Base-by-base conservation (phyloP, 2,113 vertebrate species). In the Siniperca knerii region DNA sequence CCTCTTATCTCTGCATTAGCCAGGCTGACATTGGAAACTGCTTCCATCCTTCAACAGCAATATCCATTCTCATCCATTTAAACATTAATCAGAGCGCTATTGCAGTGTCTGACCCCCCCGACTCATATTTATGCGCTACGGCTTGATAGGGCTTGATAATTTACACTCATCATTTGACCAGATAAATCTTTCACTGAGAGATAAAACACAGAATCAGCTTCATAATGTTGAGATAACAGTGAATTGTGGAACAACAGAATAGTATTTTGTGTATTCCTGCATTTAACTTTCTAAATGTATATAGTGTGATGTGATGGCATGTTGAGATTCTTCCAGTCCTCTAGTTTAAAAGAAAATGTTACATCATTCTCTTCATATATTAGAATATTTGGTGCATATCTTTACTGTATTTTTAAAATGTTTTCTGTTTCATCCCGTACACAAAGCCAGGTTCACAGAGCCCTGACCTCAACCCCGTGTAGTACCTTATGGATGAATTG, bases 71-170 rank as follows among this genome's bases (percentile, higher is more conserved):
- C 44, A 0, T 58, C 60, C 81, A 62, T 76, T 92, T 82, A 82
- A 92, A 86, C 89, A 88, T 93, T 91, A 79, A 92, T 93, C 81
- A 20, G 50, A 23, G 52, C 25, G 29, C 71, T 91, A 89, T 83
- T 78, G 76, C 82, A 33, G 44, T 4, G 40, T 70, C 82, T 85
- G 89, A 93, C 89, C 91, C 82, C 25, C 25, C 25, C 33, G 84
- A 62, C 86, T 86, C 81, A 44, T 86, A 82, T 87, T 87, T 80
- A 89, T 84, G 77, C 44, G 71, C 80, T 55, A 62, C 79, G n/a
- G n/a, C n/a, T n/a, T n/a, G n/a, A n/a, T n/a, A 85, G 77, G 79
- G 83, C 71, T 80, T 50, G 2, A 57, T 79, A 83, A 93, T 93
- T 89, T 83, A 92, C 75, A 55, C 85, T 81, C 81, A 83, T 90